Conservation (phyloP, 2,888 invertebrate genomes). For the Mythimna impura region DNA sequence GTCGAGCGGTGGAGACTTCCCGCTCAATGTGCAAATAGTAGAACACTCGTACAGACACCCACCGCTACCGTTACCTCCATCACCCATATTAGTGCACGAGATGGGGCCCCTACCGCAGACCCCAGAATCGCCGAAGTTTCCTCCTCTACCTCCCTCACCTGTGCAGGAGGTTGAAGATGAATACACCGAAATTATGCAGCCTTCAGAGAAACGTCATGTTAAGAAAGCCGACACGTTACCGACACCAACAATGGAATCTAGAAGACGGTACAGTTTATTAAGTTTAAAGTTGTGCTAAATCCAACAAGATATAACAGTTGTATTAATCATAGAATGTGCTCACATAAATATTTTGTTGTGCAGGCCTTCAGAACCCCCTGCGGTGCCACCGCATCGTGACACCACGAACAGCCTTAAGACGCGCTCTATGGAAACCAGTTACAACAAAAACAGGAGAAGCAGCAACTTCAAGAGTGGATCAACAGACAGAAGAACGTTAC, state of each 20-base stretch:
- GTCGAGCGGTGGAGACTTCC: constrained; percentile 91
- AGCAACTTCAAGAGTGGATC: constrained; percentile 91
- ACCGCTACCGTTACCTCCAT: constrained; percentile 84
- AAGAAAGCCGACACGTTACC: constrained; percentile 91
- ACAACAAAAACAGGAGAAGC: constrained; percentile 91
- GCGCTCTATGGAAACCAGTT: constrained; percentile 96
- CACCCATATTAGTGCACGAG: constrained; percentile 83
- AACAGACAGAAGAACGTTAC: constrained; percentile 93
- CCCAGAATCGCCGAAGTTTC: constrained; percentile 91
- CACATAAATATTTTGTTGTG: constrained; percentile 34
- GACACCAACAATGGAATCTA: constrained; percentile 86
- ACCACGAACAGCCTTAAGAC: constrained; percentile 94
- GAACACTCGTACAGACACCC: constrained; percentile 89
- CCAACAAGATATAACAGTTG: background rate
- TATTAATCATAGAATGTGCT: background rate
- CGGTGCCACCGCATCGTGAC: constrained; percentile 93
- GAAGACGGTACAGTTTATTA: constrained; percentile 80
- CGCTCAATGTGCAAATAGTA: constrained; percentile 92
- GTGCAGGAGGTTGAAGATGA: constrained; percentile 95
- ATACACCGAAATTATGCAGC: constrained; percentile 92
- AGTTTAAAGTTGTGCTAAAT: background rate
- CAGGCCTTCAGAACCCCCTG: constrained; percentile 91
- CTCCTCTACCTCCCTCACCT: constrained; percentile 95
- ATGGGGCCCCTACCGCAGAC: constrained; percentile 88
- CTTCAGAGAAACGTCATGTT: constrained; percentile 85